A percentile compares a stretch with the other conserved stretches of the same genome.
These are phyloP conservation scores for Clistopyga incitator DNA, from an alignment of 2,888 invertebrate genomes.

Conservation along the genomic window DNA sequence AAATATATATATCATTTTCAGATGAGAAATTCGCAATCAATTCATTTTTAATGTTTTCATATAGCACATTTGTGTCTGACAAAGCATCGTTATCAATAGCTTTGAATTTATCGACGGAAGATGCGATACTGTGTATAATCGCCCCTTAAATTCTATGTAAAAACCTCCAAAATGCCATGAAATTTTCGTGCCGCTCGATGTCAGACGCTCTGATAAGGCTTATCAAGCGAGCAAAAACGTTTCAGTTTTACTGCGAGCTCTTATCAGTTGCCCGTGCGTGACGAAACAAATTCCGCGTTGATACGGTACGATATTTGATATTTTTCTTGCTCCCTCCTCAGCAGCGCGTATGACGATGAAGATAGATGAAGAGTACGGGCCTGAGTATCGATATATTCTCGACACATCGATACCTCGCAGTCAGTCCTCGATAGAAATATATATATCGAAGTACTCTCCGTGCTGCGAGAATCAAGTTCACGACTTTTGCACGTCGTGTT, in stretches of 20 bases:
- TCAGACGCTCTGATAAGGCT: constrained; percentile 17
- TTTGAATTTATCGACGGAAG: no score
- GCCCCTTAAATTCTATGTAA: no score
- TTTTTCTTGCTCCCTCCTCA: not conserved
- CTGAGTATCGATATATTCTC: constrained; percentile 31
- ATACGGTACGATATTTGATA: not conserved
- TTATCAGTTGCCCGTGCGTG: constrained; percentile 18
- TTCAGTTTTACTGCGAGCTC: not conserved
- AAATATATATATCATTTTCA: no score
- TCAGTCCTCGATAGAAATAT: constrained; percentile 21
- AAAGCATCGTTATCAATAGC: no score
- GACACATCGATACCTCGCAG: constrained; percentile 27
- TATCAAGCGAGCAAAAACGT: constrained; percentile 31
- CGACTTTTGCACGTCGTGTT: constrained; percentile 49
- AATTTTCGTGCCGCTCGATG: not conserved
- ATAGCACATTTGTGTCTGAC: no score
- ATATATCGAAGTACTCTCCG: no score
- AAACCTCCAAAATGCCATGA: not conserved
- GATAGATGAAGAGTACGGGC: not conserved
- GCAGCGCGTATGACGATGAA: no score
- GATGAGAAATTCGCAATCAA: no score
- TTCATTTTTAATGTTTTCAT: no score
- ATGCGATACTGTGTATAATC: no score
- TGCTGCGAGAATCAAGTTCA: constrained; percentile 53
- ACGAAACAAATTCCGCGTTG: constrained; percentile 10